Evolutionary conservation across 1,140 invertebrate genomes (phyloP).

Genomic region (Pogonomyrmex californicus): DNA sequence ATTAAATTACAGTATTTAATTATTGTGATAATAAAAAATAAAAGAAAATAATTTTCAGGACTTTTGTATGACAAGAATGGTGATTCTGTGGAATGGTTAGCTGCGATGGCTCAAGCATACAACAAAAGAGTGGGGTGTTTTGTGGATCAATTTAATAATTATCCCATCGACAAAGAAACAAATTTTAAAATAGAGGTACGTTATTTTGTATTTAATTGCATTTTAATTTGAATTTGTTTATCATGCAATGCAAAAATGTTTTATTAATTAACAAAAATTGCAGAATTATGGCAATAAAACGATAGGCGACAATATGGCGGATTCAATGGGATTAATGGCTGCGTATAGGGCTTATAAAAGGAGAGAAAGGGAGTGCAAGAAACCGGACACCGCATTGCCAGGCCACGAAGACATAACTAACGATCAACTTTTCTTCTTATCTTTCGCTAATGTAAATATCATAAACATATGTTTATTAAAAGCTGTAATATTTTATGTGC

Average conservation of each 20-base stretch:
- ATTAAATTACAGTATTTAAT: neutral
- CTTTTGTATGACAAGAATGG: slow-evolving; percentile 47
- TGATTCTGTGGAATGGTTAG: slow-evolving; percentile 55
- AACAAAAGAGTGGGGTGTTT: slow-evolving; percentile 55
- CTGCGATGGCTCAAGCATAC: slow-evolving; percentile 60
- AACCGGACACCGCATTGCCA: slow-evolving; percentile 39
- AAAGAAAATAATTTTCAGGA: slow-evolving; percentile 42
- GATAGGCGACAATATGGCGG: slow-evolving; percentile 64
- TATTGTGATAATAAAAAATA: neutral
- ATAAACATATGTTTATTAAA: neutral
- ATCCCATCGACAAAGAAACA: slow-evolving; percentile 33
- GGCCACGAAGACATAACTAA: slow-evolving; percentile 50
- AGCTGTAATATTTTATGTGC: neutral
- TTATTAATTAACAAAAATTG: neutral
- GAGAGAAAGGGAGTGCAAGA: slow-evolving; percentile 52
- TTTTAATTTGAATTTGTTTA: neutral
- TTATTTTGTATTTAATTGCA: neutral
- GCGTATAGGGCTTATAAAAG: slow-evolving; percentile 62
- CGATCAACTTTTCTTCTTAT: slow-evolving; percentile 67
- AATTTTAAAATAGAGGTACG: slow-evolving; percentile 12
- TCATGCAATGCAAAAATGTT: neutral
- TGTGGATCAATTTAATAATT: slow-evolving; percentile 63
- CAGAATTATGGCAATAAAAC: slow-evolving; percentile 69
- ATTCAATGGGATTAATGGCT: slow-evolving; percentile 65
- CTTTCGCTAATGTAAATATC: slow-evolving; percentile 60